Conservation (phyloP, 2,797 vertebrate species). For the Microcaecilia unicolor region DNA sequence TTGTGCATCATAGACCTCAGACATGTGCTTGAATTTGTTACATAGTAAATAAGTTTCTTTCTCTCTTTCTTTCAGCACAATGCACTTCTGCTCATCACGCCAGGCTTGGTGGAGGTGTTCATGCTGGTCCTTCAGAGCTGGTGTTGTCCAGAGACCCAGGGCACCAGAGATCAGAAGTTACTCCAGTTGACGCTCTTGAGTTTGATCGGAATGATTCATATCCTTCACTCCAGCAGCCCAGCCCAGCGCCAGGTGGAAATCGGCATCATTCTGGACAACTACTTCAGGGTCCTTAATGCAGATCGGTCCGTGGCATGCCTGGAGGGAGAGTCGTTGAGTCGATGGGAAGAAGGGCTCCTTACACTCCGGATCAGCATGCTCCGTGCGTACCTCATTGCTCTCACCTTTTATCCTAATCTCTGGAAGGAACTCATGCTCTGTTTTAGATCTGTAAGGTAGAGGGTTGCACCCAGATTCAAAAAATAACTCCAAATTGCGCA, state of each 20-base stretch:
- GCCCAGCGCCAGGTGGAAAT: slow-evolving; percentile 69
- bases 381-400: slow-evolving; percentile 68
- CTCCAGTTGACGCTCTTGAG: slow-evolving; percentile 55
- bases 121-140: slow-evolving; percentile 67
- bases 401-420: too few relatives aligned
- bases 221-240: slow-evolving; percentile 74
- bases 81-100: slow-evolving; percentile 67
- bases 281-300: slow-evolving; percentile 83
- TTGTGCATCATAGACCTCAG: too few relatives aligned
- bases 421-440: too few relatives aligned
- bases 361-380: slow-evolving; percentile 79
- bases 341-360: slow-evolving; percentile 61
- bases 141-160: slow-evolving; percentile 31
- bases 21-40: too few relatives aligned
- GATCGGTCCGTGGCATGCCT: slow-evolving; percentile 48
- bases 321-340: slow-evolving; percentile 37
- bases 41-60: too few relatives aligned
- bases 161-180: slow-evolving; percentile 30
- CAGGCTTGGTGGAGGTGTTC: slow-evolving; percentile 65
- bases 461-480: too few relatives aligned
- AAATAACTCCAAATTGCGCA: too few relatives aligned
- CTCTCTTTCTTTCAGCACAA: slow-evolving; percentile 64
- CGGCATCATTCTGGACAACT: slow-evolving; percentile 70
- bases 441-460: too few relatives aligned
- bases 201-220: slow-evolving; percentile 74